Percentiles rank a stretch among this genome's conserved stretches.
These are phyloP conservation scores for Pampusana beccarii DNA, from an alignment of 2,113 vertebrate species.

Conservation along the genomic window DNA sequence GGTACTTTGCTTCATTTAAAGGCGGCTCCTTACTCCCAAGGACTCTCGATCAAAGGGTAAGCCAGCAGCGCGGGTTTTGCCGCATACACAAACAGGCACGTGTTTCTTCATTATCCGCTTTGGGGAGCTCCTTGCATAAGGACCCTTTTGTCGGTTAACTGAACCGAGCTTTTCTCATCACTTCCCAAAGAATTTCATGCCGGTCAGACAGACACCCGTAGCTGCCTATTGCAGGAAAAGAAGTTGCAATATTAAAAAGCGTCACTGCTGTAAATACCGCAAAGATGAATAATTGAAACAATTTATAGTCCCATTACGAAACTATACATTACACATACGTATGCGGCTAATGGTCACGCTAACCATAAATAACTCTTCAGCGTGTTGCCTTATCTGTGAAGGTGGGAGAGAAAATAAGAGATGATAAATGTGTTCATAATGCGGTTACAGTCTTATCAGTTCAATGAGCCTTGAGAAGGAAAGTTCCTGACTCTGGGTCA, in stretches of 20 bases:
- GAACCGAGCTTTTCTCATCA: background rate
- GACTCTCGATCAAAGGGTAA: slow-evolving; percentile 34
- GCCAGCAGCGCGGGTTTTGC: background rate
- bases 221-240: background rate
- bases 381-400: background rate
- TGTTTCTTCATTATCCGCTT: slow-evolving; percentile 8
- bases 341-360: background rate
- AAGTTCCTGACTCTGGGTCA: background rate
- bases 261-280: background rate
- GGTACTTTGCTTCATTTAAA: slow-evolving; percentile 4
- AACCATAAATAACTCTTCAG: background rate
- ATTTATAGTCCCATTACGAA: background rate
- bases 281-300: background rate
- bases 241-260: background rate
- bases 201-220: background rate
- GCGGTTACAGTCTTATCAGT: background rate
- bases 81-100: slow-evolving; percentile 28
- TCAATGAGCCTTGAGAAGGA: background rate
- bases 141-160: background rate
- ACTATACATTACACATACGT: background rate
- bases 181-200: background rate
- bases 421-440: background rate
- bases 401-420: background rate
- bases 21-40: slow-evolving; percentile 2
- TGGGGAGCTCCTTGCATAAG: background rate